Evolutionary conservation across 2,797 vertebrate genomes (phyloP).

Genomic region (Propithecus perrieri): DNA sequence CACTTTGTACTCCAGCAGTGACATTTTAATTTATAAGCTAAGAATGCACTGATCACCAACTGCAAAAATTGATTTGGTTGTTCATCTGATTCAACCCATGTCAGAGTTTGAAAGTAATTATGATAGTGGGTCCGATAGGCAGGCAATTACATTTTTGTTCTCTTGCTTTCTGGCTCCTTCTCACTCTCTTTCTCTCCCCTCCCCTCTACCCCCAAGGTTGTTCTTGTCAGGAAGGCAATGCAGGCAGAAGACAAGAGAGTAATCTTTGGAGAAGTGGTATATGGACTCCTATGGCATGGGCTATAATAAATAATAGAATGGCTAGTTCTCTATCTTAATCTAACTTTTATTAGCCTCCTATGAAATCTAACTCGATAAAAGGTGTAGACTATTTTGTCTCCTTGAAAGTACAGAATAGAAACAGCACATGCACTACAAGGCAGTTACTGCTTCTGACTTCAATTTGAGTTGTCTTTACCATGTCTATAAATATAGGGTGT

Average conservation of each 20-base stretch:
- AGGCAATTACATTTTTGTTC: constrained; percentile 86
- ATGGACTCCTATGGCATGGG: not conserved
- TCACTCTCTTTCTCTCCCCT: not conserved
- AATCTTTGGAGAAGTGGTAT: constrained; percentile 54
- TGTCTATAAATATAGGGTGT: not conserved
- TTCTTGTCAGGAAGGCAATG: constrained; percentile 71
- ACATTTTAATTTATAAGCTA: constrained; percentile 87
- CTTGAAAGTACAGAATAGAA: not conserved
- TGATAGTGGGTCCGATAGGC: constrained; percentile 86
- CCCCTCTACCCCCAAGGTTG: constrained; percentile 46
- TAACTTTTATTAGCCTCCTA: constrained; percentile 53
- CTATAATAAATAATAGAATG: not conserved
- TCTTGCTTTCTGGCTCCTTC: constrained; percentile 42
- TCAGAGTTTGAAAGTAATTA: constrained; percentile 87
- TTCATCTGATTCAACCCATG: constrained; percentile 87
- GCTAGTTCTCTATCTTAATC: constrained; percentile 48
- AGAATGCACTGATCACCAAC: constrained; percentile 81
- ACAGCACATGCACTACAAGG: not conserved
- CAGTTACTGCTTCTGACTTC: not conserved
- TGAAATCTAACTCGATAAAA: constrained; percentile 62
- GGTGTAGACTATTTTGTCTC: not conserved
- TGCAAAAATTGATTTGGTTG: constrained; percentile 86
- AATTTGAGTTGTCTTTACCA: not conserved
- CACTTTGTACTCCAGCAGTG: constrained; percentile 80
- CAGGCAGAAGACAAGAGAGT: constrained; percentile 13